A percentile compares a stretch with the other conserved stretches of the same genome.
Conservation (phyloP, 2,888 invertebrate genomes). For the Phania funesta region DNA sequence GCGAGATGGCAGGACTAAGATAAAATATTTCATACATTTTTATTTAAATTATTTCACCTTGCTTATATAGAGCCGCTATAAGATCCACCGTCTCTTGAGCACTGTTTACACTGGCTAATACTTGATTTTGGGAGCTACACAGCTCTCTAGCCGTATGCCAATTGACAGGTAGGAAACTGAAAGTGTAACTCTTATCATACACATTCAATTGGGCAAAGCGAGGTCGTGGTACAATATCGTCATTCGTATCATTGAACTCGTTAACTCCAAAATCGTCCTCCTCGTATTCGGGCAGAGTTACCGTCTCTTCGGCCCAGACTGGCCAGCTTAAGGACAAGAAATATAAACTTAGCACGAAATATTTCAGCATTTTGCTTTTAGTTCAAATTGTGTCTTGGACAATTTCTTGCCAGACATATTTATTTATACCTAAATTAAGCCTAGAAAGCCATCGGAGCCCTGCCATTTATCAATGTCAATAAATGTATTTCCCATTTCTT, state of each 20-base stretch:
- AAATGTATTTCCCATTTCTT: background rate
- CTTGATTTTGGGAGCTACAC: constrained; percentile 57
- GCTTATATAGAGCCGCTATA: background rate
- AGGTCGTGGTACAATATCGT: background rate
- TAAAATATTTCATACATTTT: background rate
- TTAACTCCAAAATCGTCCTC: background rate
- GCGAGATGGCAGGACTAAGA: background rate
- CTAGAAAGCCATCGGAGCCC: constrained; percentile 5
- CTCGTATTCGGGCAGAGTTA: background rate
- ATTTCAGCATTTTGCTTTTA: constrained; percentile 24
- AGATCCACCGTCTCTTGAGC: constrained; percentile 2
- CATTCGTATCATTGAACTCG: background rate
- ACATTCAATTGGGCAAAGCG: background rate
- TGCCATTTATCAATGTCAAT: constrained; percentile 23
- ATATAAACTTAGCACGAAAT: constrained; percentile 10
- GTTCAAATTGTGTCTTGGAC: background rate
- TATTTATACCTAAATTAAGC: constrained; percentile 8
- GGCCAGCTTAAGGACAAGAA: constrained; percentile 2
- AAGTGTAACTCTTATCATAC: background rate
- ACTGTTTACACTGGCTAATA: constrained; percentile 51
- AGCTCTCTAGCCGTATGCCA: constrained; percentile 67
- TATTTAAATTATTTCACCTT: background rate
- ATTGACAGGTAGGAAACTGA: constrained; percentile 35
- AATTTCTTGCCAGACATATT: background rate
- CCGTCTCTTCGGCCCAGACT: background rate